phyloP scores from a whole-genome alignment of 2,888 invertebrate genomes.

The Eristalis arbustorum region DNA sequence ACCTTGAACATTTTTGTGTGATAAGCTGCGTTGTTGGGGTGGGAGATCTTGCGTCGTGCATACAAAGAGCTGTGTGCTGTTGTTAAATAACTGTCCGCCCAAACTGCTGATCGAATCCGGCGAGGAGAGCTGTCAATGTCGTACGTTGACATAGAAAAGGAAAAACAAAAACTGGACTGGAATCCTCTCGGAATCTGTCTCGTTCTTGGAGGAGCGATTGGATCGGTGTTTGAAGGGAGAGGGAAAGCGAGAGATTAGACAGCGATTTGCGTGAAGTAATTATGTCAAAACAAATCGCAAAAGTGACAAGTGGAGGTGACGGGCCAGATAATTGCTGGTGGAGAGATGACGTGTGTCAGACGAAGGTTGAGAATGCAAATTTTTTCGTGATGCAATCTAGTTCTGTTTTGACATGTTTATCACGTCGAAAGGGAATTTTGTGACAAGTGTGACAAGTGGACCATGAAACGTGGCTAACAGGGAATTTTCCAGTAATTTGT shows the following conservation, averaged over 20 bases:
- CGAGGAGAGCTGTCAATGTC: constrained; percentile 39
- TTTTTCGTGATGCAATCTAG: not conserved
- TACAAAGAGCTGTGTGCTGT: constrained; percentile 1
- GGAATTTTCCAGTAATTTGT: too few relatives aligned
- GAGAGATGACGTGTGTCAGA: not conserved
- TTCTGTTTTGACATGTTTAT: too few relatives aligned
- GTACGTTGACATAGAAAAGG: constrained; percentile 53
- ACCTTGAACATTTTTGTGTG: constrained; percentile 45
- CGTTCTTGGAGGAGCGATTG: not conserved
- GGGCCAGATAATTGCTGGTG: not conserved
- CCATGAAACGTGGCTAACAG: too few relatives aligned
- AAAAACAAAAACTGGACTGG: not conserved
- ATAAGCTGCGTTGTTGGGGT: constrained; percentile 33
- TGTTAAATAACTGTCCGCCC: too few relatives aligned
- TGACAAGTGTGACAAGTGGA: too few relatives aligned
- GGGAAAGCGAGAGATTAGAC: not conserved
- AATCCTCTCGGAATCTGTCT: not conserved
- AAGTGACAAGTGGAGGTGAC: not conserved
- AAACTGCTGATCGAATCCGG: not conserved
- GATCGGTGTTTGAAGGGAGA: not conserved
- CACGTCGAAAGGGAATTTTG: too few relatives aligned
- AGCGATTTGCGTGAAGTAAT: not conserved
- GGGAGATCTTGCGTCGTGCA: constrained; percentile 12
- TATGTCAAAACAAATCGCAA: not conserved
- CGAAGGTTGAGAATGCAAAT: not conserved